Conservation (phyloP, 2,797 vertebrate species). For the Schizopygopsis pylzovi region DNA sequence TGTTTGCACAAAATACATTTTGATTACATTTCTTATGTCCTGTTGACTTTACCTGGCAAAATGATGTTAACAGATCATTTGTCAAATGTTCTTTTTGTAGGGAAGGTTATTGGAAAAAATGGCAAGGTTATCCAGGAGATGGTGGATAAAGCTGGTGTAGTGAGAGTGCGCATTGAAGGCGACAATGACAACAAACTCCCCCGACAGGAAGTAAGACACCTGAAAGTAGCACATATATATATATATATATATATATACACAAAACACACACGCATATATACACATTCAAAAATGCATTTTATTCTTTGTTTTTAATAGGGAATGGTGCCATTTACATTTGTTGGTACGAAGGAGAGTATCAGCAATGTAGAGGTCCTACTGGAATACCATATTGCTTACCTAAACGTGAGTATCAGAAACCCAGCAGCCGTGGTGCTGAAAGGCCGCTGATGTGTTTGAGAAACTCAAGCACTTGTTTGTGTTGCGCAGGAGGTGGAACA, state of each 20-base stretch:
- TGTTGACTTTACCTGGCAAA: neutral
- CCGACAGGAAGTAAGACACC: conserved; percentile 90
- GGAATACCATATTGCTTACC: conserved; percentile 97
- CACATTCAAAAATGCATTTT: neutral
- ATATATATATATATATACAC: too few relatives aligned
- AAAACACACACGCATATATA: too few relatives aligned
- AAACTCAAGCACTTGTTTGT: conserved; percentile 1
- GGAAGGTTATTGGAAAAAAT: conserved; percentile 99
- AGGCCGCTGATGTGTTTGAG: neutral
- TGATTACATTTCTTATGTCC: neutral
- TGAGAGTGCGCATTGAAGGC: conserved; percentile 96
- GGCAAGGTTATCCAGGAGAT: conserved; percentile 99
- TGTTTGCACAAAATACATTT: neutral
- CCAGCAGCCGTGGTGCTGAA: neutral
- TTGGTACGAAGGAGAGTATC: conserved; percentile 98
- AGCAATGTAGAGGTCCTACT: conserved; percentile 95
- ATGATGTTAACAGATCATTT: neutral
- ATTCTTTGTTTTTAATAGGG: conserved; percentile 76
- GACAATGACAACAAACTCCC: conserved; percentile 97
- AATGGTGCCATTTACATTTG: conserved; percentile 98
- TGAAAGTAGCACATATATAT: neutral
- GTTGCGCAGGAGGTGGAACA: conserved; percentile 91
- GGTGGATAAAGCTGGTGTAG: conserved; percentile 98
- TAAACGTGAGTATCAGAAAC: conserved; percentile 86
- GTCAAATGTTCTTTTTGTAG: conserved; percentile 67